Evolutionary conservation across 2,113 vertebrate genomes (phyloP).

Genomic region (Hirundichthys speculiger): DNA sequence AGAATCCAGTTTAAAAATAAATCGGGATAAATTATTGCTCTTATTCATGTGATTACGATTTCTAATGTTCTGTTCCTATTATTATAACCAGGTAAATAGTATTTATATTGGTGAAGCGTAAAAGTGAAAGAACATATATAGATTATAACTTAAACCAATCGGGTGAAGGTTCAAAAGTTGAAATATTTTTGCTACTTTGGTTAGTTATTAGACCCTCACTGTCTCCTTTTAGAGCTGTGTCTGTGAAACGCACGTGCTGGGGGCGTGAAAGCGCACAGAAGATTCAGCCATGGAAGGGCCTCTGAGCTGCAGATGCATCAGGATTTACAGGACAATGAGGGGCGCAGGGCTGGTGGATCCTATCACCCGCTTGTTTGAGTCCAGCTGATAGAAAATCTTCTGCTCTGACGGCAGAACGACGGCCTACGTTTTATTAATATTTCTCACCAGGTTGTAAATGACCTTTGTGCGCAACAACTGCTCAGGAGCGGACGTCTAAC

Average conservation of each 20-base stretch:
- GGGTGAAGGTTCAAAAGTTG: constrained; percentile 21
- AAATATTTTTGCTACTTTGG: constrained; percentile 3
- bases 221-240: background rate
- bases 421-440: background rate
- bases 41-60: no score
- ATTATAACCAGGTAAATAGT: no score
- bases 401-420: constrained; percentile 42
- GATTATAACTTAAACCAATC: no score
- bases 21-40: no score
- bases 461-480: constrained; percentile 25
- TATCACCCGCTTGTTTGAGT: constrained; percentile 56
- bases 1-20: no score
- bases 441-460: constrained; percentile 23
- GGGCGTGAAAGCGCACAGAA: constrained; percentile 50
- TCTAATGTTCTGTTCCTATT: no score
- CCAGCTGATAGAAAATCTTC: constrained; percentile 62
- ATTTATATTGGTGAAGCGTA: background rate
- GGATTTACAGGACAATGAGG: constrained; percentile 70
- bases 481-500: constrained; percentile 12
- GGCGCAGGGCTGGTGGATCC: constrained; percentile 51
- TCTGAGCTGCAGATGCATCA: constrained; percentile 71
- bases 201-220: constrained; percentile 36
- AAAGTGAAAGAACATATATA: background rate
- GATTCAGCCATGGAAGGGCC: constrained; percentile 59
- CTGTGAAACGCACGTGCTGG: constrained; percentile 14